phyloP scores from a whole-genome alignment of 2,797 vertebrate genomes.

The Luscinia megarhynchos region DNA sequence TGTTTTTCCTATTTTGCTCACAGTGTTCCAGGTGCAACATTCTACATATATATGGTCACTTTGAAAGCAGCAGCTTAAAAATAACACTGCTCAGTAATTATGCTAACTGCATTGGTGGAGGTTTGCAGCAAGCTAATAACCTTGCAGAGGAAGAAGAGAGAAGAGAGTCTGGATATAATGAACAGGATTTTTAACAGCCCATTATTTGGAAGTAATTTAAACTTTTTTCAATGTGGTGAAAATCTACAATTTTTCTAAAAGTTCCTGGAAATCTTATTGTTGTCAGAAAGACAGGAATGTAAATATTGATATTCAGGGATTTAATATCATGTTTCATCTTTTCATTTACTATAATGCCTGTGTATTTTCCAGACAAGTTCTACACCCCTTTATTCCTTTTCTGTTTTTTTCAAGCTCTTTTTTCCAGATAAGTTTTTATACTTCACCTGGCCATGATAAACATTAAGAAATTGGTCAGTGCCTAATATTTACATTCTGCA shows the following conservation, averaged over 20 bases:
- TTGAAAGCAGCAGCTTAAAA: constrained; percentile 29
- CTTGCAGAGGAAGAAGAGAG: neutral
- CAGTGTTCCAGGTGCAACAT: neutral
- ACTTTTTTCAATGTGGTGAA: neutral
- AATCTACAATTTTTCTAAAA: neutral
- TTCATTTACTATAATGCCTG: neutral
- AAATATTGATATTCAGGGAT: neutral
- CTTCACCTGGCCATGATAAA: neutral
- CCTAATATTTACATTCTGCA: neutral
- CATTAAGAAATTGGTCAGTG: neutral
- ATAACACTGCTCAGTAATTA: constrained; percentile 24
- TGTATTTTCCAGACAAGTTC: neutral
- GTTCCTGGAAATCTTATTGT: neutral
- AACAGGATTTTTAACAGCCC: constrained; percentile 11
- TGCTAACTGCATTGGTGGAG: constrained; percentile 16
- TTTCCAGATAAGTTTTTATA: neutral
- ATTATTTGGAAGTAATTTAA: neutral
- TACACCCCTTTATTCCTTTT: neutral
- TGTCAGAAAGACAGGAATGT: neutral
- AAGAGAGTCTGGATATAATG: neutral
- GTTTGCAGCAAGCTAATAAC: constrained; percentile 56
- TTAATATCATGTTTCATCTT: neutral
- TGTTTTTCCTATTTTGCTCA: neutral
- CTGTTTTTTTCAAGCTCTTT: neutral
- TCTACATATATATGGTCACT: constrained; percentile 46